These are phyloP conservation scores for Istiophorus platypterus DNA, from an alignment of 2,113 vertebrate species.

Conservation along the genomic window DNA sequence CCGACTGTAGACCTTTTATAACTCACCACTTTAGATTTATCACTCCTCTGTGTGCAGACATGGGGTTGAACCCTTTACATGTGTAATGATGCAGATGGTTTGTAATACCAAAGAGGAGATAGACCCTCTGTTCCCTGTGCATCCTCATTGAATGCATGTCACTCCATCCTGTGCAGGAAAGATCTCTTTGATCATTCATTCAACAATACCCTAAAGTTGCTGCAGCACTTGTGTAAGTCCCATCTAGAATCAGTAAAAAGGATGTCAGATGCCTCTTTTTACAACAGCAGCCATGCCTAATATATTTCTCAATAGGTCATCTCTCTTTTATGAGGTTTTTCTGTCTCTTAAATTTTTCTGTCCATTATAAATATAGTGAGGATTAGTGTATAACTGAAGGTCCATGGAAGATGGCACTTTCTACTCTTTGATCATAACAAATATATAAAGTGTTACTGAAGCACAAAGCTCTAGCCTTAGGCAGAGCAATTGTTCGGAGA, in stretches of 20 bases:
- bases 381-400: constrained; percentile 6
- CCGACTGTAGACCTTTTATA: not conserved
- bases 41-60: not conserved
- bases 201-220: not conserved
- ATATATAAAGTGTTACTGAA: not conserved
- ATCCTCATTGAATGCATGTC: not conserved
- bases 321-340: not conserved
- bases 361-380: constrained; percentile 3
- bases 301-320: constrained; percentile 1
- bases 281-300: not conserved
- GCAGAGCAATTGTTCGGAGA: not conserved
- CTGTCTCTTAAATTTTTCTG: not conserved
- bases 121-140: not conserved
- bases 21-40: not conserved
- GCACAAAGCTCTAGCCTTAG: constrained; percentile 19
- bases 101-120: not conserved
- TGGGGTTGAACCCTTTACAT: not conserved
- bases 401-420: not conserved
- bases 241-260: not conserved
- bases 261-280: not conserved
- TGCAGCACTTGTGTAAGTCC: not conserved
- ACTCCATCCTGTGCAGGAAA: not conserved
- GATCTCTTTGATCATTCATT: not conserved
- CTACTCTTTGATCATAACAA: constrained; percentile 6
- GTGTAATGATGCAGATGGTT: not conserved